These are phyloP conservation scores for Chlorospingus semifuscus DNA, from an alignment of 2,797 vertebrate species.

Conservation along the genomic window DNA sequence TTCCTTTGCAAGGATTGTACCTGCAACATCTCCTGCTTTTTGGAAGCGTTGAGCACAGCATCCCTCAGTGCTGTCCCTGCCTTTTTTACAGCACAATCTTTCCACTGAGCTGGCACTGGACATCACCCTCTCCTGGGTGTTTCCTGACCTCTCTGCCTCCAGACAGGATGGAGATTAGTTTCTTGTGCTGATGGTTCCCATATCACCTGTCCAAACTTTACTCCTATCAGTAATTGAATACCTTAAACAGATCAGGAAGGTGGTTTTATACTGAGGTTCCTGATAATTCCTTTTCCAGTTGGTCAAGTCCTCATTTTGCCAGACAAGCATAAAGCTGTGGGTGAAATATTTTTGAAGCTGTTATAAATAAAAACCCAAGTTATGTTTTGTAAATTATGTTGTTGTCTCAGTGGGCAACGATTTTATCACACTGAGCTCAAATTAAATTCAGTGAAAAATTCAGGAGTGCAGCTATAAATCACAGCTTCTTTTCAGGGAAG, in stretches of 20 bases:
- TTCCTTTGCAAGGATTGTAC: background rate
- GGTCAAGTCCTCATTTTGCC: background rate
- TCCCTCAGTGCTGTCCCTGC: background rate
- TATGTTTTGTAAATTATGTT: background rate
- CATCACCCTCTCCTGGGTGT: background rate
- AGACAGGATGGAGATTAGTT: background rate
- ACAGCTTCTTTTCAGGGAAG: background rate
- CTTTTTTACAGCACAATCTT: background rate
- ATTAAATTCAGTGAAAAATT: background rate
- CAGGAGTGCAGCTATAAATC: background rate
- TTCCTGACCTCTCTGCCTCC: background rate
- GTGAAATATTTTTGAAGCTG: background rate
- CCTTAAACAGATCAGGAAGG: background rate
- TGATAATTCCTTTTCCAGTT: background rate
- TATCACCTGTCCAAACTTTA: background rate
- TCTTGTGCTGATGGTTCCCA: background rate
- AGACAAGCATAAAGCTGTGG: background rate
- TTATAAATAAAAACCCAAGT: background rate
- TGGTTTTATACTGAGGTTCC: background rate
- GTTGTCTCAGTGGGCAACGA: background rate
- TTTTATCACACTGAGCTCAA: slow-evolving; percentile 2
- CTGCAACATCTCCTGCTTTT: background rate
- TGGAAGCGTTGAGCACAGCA: background rate
- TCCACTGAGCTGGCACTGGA: background rate
- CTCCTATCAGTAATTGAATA: background rate